Conservation (phyloP, 1,140 invertebrate species). For the Drosophila ananassae region DNA sequence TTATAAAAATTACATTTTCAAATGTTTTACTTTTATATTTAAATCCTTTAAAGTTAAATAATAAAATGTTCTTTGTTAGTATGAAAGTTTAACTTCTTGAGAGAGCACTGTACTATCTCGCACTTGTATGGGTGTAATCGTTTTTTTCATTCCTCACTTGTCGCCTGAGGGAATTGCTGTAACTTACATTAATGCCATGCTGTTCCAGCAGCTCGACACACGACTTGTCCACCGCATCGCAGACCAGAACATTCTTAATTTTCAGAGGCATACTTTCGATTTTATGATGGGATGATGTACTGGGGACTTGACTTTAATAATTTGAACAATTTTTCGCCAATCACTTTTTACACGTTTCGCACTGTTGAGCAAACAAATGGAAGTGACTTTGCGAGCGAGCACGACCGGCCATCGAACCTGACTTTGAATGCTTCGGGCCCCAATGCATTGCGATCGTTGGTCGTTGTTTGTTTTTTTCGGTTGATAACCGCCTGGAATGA, state of each 20-base stretch:
- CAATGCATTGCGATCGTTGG: conserved; percentile 18
- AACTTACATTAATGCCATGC: conserved; percentile 90
- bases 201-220: conserved; percentile 92
- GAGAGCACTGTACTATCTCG: conserved; percentile 11
- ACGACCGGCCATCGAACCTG: conserved; percentile 47
- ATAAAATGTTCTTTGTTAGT: too few relatives aligned
- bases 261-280: conserved; percentile 83
- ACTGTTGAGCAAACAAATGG: conserved; percentile 34
- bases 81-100: neutral
- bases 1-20: too few relatives aligned
- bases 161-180: neutral
- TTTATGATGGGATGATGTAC: conserved; percentile 1
- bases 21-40: too few relatives aligned
- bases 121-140: conserved; percentile 29
- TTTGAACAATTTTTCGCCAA: conserved; percentile 6
- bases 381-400: conserved; percentile 50
- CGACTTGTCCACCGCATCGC: conserved; percentile 94
- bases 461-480: neutral
- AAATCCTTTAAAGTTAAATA: too few relatives aligned
- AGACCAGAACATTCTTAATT: conserved; percentile 92
- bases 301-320: neutral
- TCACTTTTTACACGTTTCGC: conserved; percentile 35
- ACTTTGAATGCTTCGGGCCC: conserved; percentile 11
- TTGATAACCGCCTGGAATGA: conserved; percentile 20
- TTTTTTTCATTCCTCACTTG: neutral